Conservation (phyloP, 1,140 invertebrate genomes). For the Procambarus virginalis region DNA sequence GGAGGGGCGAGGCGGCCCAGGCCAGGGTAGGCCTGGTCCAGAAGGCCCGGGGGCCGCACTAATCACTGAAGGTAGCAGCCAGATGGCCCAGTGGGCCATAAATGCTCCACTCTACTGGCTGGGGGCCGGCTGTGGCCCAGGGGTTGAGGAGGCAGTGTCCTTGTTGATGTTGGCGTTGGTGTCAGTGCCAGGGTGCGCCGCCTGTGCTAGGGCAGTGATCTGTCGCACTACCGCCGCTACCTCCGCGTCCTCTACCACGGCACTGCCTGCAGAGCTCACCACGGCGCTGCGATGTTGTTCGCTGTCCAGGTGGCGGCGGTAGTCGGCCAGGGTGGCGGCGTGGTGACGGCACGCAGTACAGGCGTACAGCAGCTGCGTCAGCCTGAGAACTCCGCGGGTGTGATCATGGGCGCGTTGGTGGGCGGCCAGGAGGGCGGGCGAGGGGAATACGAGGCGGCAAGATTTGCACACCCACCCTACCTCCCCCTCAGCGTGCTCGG, state of each 20-base stretch:
- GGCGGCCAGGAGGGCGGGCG: conserved; percentile 81
- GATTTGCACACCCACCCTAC: conserved; percentile 89
- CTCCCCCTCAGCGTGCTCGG: conserved; percentile 81
- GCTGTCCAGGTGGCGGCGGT: conserved; percentile 73
- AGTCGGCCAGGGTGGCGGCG: conserved; percentile 35
- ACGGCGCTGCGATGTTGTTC: conserved; percentile 72
- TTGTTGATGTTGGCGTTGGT: conserved; percentile 72
- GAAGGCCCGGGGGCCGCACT: conserved; percentile 31
- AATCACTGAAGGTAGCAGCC: conserved; percentile 27
- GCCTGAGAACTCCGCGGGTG: conserved; percentile 78
- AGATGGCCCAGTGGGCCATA: conserved; percentile 3
- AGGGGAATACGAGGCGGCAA: conserved; percentile 87
- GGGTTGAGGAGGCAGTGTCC: conserved; percentile 58
- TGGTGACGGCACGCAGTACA: conserved; percentile 69
- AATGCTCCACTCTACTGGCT: conserved; percentile 43
- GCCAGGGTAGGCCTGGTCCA: conserved; percentile 1
- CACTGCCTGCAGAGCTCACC: conserved; percentile 75
- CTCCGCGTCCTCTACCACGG: conserved; percentile 79
- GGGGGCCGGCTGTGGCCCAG: conserved; percentile 52
- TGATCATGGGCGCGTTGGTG: conserved; percentile 83
- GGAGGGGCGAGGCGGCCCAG: conserved; percentile 8
- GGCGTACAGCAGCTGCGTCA: conserved; percentile 77
- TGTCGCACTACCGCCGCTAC: conserved; percentile 87
- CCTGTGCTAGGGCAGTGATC: conserved; percentile 84
- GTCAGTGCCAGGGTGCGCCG: conserved; percentile 77